These are phyloP conservation scores for Tetrapedia diversipes DNA, from an alignment of 2,888 invertebrate species.

Conservation along the genomic window DNA sequence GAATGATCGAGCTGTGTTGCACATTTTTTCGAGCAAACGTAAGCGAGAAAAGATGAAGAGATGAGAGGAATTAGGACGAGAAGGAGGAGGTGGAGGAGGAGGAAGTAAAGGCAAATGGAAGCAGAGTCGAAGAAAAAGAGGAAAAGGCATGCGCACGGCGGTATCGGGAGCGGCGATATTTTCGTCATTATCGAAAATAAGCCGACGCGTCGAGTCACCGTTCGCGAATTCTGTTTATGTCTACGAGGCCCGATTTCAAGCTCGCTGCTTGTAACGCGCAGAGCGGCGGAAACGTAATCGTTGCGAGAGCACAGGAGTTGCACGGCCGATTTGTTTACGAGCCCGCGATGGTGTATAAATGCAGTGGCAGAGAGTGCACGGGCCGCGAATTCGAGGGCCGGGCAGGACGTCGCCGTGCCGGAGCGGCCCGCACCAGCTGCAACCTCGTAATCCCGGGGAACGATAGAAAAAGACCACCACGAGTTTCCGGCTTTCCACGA, in stretches of 20 bases:
- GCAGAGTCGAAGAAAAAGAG: too few relatives aligned
- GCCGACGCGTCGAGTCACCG: constrained; percentile 38
- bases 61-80: neutral
- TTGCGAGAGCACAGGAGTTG: constrained; percentile 20
- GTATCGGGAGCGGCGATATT: constrained; percentile 47
- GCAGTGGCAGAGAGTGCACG: neutral
- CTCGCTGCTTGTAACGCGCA: constrained; percentile 9
- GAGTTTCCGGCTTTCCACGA: constrained; percentile 53
- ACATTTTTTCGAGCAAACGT: neutral
- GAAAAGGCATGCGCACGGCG: neutral
- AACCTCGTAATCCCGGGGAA: constrained; percentile 40
- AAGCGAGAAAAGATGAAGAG: neutral
- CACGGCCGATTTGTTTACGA: constrained; percentile 51
- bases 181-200: constrained; percentile 60
- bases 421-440: constrained; percentile 32
- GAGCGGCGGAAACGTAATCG: constrained; percentile 37
- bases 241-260: constrained; percentile 36
- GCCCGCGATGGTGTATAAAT: too few relatives aligned
- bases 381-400: constrained; percentile 24
- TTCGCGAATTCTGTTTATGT: constrained; percentile 58
- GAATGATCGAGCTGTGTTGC: constrained; percentile 1
- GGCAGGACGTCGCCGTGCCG: constrained; percentile 36
- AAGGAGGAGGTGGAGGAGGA: too few relatives aligned
- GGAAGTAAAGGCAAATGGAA: neutral
- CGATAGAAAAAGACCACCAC: constrained; percentile 38